Evolutionary conservation across 92 coral and sea anemone genomes (phyloP), one percentile per base, ranked within the genome.

Genomic region (Porites cylindrica): DNA sequence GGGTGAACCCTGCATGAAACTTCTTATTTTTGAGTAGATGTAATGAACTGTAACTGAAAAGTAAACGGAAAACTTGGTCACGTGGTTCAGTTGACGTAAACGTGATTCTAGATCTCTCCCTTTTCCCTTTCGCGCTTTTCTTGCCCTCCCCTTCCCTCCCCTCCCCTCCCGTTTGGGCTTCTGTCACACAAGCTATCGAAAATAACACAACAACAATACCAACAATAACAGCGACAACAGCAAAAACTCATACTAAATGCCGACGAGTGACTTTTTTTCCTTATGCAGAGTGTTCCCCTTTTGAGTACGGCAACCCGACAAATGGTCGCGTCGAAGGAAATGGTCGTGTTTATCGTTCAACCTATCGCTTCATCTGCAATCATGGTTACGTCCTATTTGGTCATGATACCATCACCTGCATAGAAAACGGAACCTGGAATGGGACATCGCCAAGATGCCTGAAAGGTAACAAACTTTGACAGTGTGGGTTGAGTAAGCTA

Each of bases 381-480:
- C 43, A 43, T 43, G 89, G 89, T 9, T 85, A 76, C 16, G 83
- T 43, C 5, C 83, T 85, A 2, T 9, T 66, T 32, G 89, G 89
- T 7, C 58, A 65, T 29, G 70, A 29, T 10, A 77, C 59, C 19
- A 38, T 85, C 67, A 68, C 23, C 67, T 85, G 89, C 66, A 85
- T 20, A 20, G 89, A 75, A n/a, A 53, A 86, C 63, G 93, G 93
- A 21, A 38, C 72, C 12, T 91, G 93, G 93, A 91, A 86, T 47
- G 93, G 88, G 8, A 86, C 91, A 19, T 77, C 17, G 7, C 93
- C 93, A 10, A 59, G 26, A 13, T 91, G 93, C 43, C 51, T 80
- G 47, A 77, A 43, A 85, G 89, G 89, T 85, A 77, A 8, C 52
- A 58, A 43, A 2, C 65, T 18, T n/a, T 4, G 47, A 38, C 47